A percentile compares a stretch with the other conserved stretches of the same genome.
phyloP scores from a whole-genome alignment of 2,113 vertebrate species.

The Protomyctophum bolini region DNA sequence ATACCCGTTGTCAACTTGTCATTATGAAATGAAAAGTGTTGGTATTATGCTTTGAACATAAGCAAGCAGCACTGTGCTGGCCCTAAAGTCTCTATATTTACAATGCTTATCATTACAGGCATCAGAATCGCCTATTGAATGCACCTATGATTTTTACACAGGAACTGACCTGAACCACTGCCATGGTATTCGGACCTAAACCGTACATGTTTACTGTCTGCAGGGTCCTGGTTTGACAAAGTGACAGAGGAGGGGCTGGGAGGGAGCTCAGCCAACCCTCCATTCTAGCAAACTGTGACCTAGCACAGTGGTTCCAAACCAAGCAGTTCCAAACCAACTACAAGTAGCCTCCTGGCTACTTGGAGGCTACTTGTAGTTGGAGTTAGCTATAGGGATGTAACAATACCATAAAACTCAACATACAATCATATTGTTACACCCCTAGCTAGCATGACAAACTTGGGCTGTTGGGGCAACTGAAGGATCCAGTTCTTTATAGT shows the following conservation, averaged over 20 bases:
- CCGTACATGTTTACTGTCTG: slow-evolving; percentile 21
- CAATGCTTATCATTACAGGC: not conserved
- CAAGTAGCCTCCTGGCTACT: no score
- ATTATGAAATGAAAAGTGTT: not conserved
- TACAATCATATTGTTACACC: no score
- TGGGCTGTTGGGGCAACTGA: slow-evolving; percentile 40
- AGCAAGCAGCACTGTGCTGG: no score
- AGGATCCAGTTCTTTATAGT: slow-evolving; percentile 56
- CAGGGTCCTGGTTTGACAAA: slow-evolving; percentile 19
- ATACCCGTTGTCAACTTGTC: no score
- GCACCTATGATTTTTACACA: not conserved
- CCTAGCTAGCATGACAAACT: slow-evolving; percentile 20
- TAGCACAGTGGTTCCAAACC: no score
- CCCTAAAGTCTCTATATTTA: not conserved
- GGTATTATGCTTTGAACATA: not conserved
- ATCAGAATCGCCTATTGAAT: not conserved
- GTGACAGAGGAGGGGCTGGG: not conserved
- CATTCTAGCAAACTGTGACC: no score
- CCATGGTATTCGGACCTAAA: slow-evolving; percentile 21
- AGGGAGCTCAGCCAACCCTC: not conserved
- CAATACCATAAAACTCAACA: no score
- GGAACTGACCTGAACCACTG: slow-evolving; percentile 21
- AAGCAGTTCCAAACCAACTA: no score
- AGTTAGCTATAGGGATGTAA: no score
- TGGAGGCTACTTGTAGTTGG: no score